These are phyloP conservation scores for Drosophila azteca DNA, from an alignment of 1,140 invertebrate species.

Conservation along the genomic window DNA sequence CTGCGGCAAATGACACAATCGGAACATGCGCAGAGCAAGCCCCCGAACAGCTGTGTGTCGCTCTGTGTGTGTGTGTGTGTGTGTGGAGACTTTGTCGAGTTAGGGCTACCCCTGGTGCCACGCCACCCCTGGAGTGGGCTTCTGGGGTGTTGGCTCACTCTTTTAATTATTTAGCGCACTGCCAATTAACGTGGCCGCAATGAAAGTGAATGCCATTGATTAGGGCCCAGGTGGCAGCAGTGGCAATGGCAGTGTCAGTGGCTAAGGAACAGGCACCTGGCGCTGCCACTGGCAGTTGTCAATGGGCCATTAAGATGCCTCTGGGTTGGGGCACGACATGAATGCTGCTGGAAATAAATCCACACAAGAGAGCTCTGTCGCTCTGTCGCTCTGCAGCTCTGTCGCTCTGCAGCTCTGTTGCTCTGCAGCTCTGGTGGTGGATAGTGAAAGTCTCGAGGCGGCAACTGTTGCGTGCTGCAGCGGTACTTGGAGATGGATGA, in stretches of 20 bases:
- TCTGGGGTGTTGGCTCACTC: neutral
- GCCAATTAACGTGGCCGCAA: conserved; percentile 55
- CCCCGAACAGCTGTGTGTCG: conserved; percentile 59
- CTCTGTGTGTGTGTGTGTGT: conserved; percentile 62
- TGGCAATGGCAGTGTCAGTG: too few relatives aligned
- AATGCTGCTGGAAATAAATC: conserved; percentile 60
- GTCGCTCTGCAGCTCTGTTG: neutral
- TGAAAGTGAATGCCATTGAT: conserved; percentile 73
- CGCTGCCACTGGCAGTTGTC: conserved; percentile 26
- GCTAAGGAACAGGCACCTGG: neutral
- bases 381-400: conserved; percentile 19
- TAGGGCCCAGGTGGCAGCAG: conserved; percentile 17
- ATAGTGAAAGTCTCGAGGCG: conserved; percentile 62
- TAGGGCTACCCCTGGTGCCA: conserved; percentile 3
- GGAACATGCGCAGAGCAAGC: conserved; percentile 67
- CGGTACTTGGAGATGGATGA: conserved; percentile 3
- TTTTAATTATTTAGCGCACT: conserved; percentile 38
- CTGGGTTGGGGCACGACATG: conserved; percentile 26
- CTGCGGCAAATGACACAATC: conserved; percentile 76
- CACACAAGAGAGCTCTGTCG: conserved; percentile 14
- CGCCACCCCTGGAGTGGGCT: too few relatives aligned
- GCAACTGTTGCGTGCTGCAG: conserved; percentile 76
- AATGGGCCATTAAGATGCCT: conserved; percentile 67
- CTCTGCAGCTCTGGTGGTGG: conserved; percentile 24
- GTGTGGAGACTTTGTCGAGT: conserved; percentile 53